A percentile compares a stretch with the other conserved stretches of the same genome.
Conservation (phyloP, 2,113 vertebrate genomes). For the Lampris megalopsis region DNA sequence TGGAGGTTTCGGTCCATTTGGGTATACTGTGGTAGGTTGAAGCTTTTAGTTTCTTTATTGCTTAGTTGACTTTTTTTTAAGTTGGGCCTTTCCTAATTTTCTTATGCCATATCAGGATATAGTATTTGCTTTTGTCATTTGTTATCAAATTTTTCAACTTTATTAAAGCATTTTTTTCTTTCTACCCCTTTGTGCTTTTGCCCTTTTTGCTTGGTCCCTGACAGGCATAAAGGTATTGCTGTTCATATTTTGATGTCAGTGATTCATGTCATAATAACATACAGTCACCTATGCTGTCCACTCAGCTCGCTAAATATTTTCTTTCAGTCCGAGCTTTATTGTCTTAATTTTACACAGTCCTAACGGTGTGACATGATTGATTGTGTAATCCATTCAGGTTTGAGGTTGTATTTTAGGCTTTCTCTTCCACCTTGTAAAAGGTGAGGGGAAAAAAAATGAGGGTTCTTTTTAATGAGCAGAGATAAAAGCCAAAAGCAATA, state of each 20-base stretch:
- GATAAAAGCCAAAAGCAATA: slow-evolving; percentile 59
- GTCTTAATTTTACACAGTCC: slow-evolving; percentile 34
- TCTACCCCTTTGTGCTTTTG: too few species aligned
- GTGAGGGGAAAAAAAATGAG: slow-evolving; percentile 16
- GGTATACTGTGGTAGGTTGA: too few species aligned
- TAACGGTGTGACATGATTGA: slow-evolving; percentile 27
- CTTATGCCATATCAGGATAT: too few species aligned
- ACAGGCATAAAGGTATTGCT: slow-evolving; percentile 41
- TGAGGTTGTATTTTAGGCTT: slow-evolving; percentile 40
- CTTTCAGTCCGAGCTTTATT: slow-evolving; percentile 6
- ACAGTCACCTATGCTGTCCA: slow-evolving; percentile 30
- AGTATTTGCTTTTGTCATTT: too few species aligned
- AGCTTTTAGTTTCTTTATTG: too few species aligned
- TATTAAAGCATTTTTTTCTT: too few species aligned
- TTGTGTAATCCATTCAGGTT: slow-evolving; percentile 31
- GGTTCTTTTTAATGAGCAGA: slow-evolving; percentile 57
- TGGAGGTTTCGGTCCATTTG: too few species aligned
- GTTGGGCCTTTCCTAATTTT: too few species aligned
- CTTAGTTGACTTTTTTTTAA: too few species aligned
- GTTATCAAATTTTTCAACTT: too few species aligned
- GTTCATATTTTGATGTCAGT: slow-evolving; percentile 41
- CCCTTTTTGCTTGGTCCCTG: slow-evolving; percentile 35
- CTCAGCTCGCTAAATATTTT: not conserved
- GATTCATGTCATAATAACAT: slow-evolving; percentile 45
- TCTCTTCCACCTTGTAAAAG: slow-evolving; percentile 27